Percentiles rank a stretch among this genome's conserved stretches.
These are phyloP conservation scores for Callithrix jacchus DNA, from an alignment of 2,113 vertebrate genomes.

Conservation along the genomic window DNA sequence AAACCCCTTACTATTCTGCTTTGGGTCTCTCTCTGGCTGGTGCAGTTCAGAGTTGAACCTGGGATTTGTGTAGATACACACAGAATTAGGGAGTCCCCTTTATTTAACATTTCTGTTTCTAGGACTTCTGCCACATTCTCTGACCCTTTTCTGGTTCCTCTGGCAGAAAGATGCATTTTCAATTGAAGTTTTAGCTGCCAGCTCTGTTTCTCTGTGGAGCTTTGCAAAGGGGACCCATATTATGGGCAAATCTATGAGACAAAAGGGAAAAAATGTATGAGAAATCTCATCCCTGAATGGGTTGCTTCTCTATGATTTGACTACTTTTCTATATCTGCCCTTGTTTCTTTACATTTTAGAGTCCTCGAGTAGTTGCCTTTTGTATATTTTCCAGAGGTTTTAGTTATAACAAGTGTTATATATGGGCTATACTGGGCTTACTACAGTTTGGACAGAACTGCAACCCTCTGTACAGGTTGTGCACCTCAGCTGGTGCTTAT, in stretches of 20 bases:
- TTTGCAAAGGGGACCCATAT: background rate
- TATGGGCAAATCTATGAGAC: background rate
- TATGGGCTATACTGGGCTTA: background rate
- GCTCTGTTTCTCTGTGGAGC: background rate
- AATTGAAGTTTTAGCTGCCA: background rate
- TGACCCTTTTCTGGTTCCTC: background rate
- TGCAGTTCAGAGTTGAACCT: background rate
- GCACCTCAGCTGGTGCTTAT: background rate
- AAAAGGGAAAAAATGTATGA: background rate
- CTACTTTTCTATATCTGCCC: background rate
- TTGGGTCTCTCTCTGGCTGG: background rate
- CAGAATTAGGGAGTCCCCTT: background rate
- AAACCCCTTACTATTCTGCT: background rate
- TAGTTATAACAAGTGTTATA: background rate
- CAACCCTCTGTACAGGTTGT: background rate
- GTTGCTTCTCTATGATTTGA: background rate
- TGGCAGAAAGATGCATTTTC: background rate
- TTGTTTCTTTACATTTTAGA: background rate
- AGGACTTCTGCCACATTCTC: background rate
- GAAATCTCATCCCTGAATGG: background rate
- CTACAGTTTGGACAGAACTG: background rate
- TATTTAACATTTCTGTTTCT: background rate
- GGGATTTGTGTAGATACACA: background rate
- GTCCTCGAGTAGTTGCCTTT: background rate
- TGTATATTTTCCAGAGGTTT: background rate